A percentile compares a stretch with the other conserved stretches of the same genome.
Evolutionary conservation across 2,888 invertebrate species (phyloP).

Genomic region (Crematogaster levior): DNA sequence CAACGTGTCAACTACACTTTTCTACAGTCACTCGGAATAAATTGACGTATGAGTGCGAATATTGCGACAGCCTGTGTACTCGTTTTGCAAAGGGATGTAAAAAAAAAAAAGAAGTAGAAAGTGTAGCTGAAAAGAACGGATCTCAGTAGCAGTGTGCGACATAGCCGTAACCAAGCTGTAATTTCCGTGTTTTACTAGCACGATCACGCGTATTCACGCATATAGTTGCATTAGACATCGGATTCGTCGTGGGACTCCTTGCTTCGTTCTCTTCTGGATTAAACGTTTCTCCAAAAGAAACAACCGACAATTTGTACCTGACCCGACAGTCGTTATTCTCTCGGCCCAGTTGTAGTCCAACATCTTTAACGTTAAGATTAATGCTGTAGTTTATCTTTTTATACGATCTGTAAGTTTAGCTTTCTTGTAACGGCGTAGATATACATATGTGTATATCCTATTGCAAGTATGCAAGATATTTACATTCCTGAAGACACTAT

Average conservation of each 20-base stretch:
- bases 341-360: conserved; percentile 21
- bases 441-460: not conserved
- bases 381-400: conserved; percentile 40
- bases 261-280: conserved; percentile 24
- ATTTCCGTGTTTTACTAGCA: conserved; percentile 61
- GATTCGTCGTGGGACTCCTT: conserved; percentile 15
- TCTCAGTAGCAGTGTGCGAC: conserved; percentile 8
- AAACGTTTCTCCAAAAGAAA: conserved; percentile 13
- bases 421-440: not conserved
- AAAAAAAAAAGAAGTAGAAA: conserved; percentile 39
- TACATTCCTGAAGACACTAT: not conserved
- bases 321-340: conserved; percentile 32
- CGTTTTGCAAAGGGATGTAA: conserved; percentile 7
- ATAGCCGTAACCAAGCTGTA: conserved; percentile 39
- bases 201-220: conserved; percentile 57
- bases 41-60: conserved; percentile 5
- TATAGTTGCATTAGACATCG: conserved; percentile 32
- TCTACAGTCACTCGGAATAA: not conserved
- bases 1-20: conserved; percentile 18
- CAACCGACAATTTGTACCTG: conserved; percentile 33
- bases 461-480: too few relatives aligned
- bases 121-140: conserved; percentile 21
- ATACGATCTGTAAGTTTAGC: conserved; percentile 34
- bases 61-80: not conserved
- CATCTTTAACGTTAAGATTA: conserved; percentile 42